Base-by-base conservation (phyloP, 2,888 invertebrate species). In the Euclidia mi region DNA sequence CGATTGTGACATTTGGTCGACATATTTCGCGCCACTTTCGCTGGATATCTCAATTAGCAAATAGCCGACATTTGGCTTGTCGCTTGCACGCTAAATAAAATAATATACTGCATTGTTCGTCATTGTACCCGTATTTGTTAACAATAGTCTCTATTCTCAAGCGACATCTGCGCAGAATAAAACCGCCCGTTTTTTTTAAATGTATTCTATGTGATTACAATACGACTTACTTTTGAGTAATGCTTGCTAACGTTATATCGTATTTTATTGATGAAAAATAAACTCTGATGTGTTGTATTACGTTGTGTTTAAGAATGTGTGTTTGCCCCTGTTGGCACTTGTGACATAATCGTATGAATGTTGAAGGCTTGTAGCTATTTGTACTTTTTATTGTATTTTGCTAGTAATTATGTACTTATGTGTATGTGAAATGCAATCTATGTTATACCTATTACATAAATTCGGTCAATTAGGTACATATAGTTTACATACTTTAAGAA, bases 41-140 rank as follows among this genome's bases (percentile, higher is more conserved):
- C 81, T 76, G 76, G 81, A 81, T 81, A 85, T 82, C 83, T 88
- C 90, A 91, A 92, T 92, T 92, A 90, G 84, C 78, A 87, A 90
- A 90, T 88, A 75, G 85, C 79, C 82, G 90, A 90, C 93, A 93
- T 92, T 93, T 92, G 94, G 90, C 85, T 38, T 82, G 78, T 72
- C 75, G 68, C 78, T 78, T 81, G 88, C 87, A 66, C 75, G 69
- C 82, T 81, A 87, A 92, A 92, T 89, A 87, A 88, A 89, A 90
- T 91, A 88, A 89, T 88, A 87, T 85, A 79, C 76, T 77, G 79
- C 85, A 87, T 92, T 93, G 91, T 92, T 84, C 83, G 72, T 89
- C 85, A 90, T 93, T 92, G 92, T 91, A 87, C 87, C 85, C 88
- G 84, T 90, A 91, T 91, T 92, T 91, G 91, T 89, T 90, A 89